A percentile compares a stretch with the other conserved stretches of the same genome.
Evolutionary conservation across 2,888 invertebrate species (phyloP).

Genomic region (Drosophila merina): DNA sequence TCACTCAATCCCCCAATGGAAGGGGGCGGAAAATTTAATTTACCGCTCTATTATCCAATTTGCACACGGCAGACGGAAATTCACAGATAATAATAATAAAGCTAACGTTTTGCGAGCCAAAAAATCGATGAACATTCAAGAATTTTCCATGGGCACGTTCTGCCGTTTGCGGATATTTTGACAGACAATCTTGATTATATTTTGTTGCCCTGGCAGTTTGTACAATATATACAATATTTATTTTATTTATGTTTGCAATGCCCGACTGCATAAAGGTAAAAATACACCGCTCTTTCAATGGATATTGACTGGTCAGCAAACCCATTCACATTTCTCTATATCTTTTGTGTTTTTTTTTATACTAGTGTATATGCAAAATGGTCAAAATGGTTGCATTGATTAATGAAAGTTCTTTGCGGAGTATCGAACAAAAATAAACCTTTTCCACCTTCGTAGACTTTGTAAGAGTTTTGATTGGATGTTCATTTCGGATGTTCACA

Average conservation of each 20-base stretch:
- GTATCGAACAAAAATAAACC: neutral
- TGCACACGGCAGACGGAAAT: slow-evolving; percentile 43
- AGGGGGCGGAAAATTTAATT: slow-evolving; percentile 35
- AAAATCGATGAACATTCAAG: slow-evolving; percentile 33
- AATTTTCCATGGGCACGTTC: slow-evolving; percentile 12
- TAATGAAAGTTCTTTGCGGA: slow-evolving; percentile 15
- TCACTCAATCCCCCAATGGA: slow-evolving; percentile 19
- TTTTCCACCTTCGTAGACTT: slow-evolving; percentile 13
- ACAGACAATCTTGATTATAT: slow-evolving; percentile 42
- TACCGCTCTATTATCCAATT: slow-evolving; percentile 57
- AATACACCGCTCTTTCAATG: slow-evolving; percentile 8
- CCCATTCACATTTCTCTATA: neutral
- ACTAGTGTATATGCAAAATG: slow-evolving; percentile 4
- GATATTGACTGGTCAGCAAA: slow-evolving; percentile 29
- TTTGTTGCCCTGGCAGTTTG: slow-evolving; percentile 22
- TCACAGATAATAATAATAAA: slow-evolving; percentile 55
- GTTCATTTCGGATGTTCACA: slow-evolving; percentile 7
- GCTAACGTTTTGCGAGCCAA: slow-evolving; percentile 29
- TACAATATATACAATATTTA: slow-evolving; percentile 5
- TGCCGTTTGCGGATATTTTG: slow-evolving; percentile 27
- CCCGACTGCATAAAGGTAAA: slow-evolving; percentile 21
- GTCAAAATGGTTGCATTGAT: slow-evolving; percentile 16
- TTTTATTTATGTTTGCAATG: slow-evolving; percentile 20
- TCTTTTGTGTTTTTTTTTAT: slow-evolving; percentile 3
- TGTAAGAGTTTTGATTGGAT: slow-evolving; percentile 31